A percentile compares a stretch with the other conserved stretches of the same genome.
Conservation (phyloP, 2,113 vertebrate species). For the Microtus oregoni region DNA sequence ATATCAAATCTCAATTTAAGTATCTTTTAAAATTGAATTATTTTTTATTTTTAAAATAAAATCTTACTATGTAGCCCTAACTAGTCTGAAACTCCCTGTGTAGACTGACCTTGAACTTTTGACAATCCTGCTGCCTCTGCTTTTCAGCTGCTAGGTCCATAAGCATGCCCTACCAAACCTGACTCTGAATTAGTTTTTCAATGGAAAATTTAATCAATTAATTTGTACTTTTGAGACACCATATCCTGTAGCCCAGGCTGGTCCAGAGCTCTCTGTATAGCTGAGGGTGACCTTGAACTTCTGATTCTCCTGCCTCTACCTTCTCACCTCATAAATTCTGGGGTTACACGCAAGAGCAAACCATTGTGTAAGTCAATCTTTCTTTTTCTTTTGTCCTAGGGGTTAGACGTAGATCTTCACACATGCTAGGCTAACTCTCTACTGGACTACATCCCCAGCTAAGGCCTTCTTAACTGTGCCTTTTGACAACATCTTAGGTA, state of each 20-base stretch:
- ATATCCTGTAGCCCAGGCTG: not conserved
- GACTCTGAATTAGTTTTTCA: slow-evolving; percentile 24
- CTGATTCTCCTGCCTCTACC: not conserved
- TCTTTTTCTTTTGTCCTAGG: not conserved
- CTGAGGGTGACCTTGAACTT: not conserved
- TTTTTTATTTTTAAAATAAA: not conserved
- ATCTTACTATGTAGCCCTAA: not conserved
- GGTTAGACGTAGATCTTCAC: not conserved
- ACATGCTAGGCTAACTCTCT: not conserved
- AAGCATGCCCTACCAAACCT: not conserved
- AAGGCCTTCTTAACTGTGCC: not conserved
- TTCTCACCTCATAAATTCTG: too few relatives aligned
- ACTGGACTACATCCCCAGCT: too few relatives aligned
- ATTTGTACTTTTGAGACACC: not conserved
- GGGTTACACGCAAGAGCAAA: not conserved
- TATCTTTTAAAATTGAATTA: not conserved
- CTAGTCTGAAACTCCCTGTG: not conserved
- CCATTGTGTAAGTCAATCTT: not conserved
- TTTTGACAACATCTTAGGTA: not conserved
- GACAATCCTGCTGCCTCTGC: not conserved
- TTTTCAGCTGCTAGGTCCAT: not conserved
- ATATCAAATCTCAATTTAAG: slow-evolving; percentile 24
- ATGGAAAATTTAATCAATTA: slow-evolving; percentile 23
- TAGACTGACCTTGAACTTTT: not conserved
- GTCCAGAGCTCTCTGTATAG: not conserved